Base-by-base conservation (phyloP, 2,888 invertebrate species). In the Deroplatys truncata region DNA sequence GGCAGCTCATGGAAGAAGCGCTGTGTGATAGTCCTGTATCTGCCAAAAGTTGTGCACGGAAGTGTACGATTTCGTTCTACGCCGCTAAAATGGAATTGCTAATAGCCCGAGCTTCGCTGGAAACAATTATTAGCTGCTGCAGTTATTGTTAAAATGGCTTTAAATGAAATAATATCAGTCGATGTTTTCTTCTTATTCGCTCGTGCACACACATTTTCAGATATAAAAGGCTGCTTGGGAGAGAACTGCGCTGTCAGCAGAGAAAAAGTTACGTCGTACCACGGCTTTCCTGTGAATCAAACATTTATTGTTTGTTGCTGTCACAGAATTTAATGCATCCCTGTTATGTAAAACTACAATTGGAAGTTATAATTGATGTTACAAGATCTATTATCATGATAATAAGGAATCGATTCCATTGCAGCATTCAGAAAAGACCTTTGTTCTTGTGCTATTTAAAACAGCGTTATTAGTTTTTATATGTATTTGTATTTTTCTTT, bases 401-500 rank as follows among this genome's bases (percentile, higher is more conserved):
- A 87, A 83, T 87, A 87, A 87, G 87, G 83, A 87, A 87, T 87
- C 83, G 87, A 87, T 35, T 82, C 28, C 15, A n/a, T 72, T 31
- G 31, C 29, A 86, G 31, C 83, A 83, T 87, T 87, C 87, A 87
- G 87, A 83, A 31, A 87, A 87, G 29, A 35, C 72, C 87, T 87
- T 87, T 87, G 87, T 87, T 87, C 83, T 87, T 72, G 56, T 28
- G n/a, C 83, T 87, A 87, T 87, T 87, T 87, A 87, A 87, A 87
- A 87, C 83, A 87, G 82, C 83, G 87, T 87, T 87, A 85, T 89
- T 84, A 72, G 84, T 89, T 89, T 89, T 89, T 89, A 89, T 84
- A 84, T 89, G 82, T 86, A 85, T 89, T 82, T 88, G 85, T 88
- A 88, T 88, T 72, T 72, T 72, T 72, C 56, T 72, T 72, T 72